Conservation (phyloP, 2,113 vertebrate species). For the Globicephala melas region DNA sequence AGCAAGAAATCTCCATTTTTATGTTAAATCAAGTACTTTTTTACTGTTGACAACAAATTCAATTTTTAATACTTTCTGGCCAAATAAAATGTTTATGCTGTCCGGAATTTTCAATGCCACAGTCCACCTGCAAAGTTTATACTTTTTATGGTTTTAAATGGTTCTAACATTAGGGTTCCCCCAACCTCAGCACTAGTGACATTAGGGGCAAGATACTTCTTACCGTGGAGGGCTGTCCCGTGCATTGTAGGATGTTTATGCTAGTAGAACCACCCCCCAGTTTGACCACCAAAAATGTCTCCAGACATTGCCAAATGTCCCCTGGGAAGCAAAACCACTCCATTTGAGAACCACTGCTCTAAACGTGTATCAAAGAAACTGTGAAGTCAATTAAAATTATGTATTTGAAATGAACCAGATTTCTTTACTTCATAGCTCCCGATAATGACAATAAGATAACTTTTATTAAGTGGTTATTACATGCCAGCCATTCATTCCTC, state of each 20-base stretch:
- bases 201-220: neutral
- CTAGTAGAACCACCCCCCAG: neutral
- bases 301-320: neutral
- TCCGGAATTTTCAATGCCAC: neutral
- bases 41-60: neutral
- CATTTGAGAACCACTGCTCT: neutral
- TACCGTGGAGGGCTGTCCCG: neutral
- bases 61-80: neutral
- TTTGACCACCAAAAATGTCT: slow-evolving; percentile 3
- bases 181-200: neutral
- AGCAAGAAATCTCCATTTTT: neutral
- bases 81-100: neutral
- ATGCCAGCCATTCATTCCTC: neutral
- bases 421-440: neutral
- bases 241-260: neutral
- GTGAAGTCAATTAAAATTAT: neutral
- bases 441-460: neutral
- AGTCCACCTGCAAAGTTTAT: neutral
- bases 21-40: neutral
- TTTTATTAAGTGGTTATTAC: neutral
- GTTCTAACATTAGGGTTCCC: neutral
- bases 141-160: neutral
- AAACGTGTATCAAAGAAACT: neutral
- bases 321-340: neutral
- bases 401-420: neutral